Percentiles rank a stretch among this genome's conserved stretches.
Evolutionary conservation across 1,140 invertebrate species (phyloP).

Genomic region (Panagrolaimus sp.): DNA sequence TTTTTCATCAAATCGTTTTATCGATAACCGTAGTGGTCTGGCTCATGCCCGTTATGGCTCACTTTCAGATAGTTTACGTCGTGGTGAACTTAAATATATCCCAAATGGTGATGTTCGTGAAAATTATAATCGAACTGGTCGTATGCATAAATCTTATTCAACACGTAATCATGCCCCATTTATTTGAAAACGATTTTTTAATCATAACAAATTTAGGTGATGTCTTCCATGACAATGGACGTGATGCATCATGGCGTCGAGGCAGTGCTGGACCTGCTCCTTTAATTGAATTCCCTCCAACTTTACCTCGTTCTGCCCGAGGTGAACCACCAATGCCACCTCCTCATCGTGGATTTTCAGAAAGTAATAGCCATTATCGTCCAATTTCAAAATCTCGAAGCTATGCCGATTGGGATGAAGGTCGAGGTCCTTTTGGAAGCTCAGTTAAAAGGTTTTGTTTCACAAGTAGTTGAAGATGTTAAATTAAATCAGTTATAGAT

Average conservation of each 20-base stretch:
- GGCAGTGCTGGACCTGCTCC: slow-evolving; percentile 31
- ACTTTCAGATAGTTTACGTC: slow-evolving; percentile 47
- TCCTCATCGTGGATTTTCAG: slow-evolving; percentile 30
- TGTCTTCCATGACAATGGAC: slow-evolving; percentile 38
- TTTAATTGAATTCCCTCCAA: slow-evolving; percentile 54
- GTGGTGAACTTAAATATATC: slow-evolving; percentile 50
- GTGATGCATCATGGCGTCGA: slow-evolving; percentile 13
- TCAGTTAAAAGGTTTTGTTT: too few relatives aligned
- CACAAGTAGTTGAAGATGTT: too few relatives aligned
- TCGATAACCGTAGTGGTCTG: slow-evolving; percentile 23
- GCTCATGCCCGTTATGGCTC: slow-evolving; percentile 47
- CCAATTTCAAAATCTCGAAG: slow-evolving; percentile 32
- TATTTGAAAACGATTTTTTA: background rate
- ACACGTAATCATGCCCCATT: slow-evolving; percentile 22
- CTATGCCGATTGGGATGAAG: slow-evolving; percentile 34
- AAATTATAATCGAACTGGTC: slow-evolving; percentile 12
- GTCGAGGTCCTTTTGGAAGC: background rate
- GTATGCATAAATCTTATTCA: slow-evolving; percentile 47
- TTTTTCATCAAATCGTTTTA: slow-evolving; percentile 13
- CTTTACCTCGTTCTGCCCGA: slow-evolving; percentile 33
- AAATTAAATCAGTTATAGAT: slow-evolving; percentile 5
- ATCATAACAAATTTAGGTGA: slow-evolving; percentile 33
- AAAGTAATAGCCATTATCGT: slow-evolving; percentile 9
- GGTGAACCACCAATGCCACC: slow-evolving; percentile 36
- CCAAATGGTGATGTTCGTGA: slow-evolving; percentile 50